phyloP scores from a whole-genome alignment of 2,113 vertebrate species.

The Hippocampus abdominalis region DNA sequence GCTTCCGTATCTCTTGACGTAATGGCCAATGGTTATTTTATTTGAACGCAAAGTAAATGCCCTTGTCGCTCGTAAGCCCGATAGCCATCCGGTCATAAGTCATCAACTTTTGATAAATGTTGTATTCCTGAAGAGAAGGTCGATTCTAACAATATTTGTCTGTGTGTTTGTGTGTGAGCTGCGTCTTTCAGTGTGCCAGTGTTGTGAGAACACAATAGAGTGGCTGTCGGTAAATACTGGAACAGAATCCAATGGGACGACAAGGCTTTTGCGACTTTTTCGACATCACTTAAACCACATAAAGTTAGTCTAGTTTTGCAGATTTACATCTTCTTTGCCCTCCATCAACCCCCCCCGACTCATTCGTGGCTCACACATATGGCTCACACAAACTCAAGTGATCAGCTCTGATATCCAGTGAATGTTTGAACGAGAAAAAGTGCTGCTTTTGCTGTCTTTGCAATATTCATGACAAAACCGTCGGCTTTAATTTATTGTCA shows the following conservation, averaged over 20 bases:
- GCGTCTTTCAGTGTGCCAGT: slow-evolving; percentile 29
- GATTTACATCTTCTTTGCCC: neutral
- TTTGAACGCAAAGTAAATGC: slow-evolving; percentile 9
- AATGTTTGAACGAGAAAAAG: slow-evolving; percentile 17
- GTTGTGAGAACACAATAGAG: slow-evolving; percentile 39
- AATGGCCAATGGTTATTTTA: neutral
- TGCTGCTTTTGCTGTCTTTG: slow-evolving; percentile 35
- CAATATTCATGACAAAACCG: slow-evolving; percentile 42
- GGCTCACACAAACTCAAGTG: neutral
- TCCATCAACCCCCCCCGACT: too few species aligned
- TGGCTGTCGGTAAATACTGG: slow-evolving; percentile 20
- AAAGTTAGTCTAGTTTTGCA: neutral
- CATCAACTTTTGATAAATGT: slow-evolving; percentile 5
- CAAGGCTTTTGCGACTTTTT: neutral
- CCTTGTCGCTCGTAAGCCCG: neutral
- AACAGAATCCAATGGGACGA: neutral
- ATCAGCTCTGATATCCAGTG: neutral
- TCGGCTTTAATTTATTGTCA: slow-evolving; percentile 64
- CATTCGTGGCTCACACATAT: neutral
- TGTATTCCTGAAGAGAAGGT: neutral
- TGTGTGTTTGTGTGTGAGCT: slow-evolving; percentile 25
- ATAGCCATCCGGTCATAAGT: slow-evolving; percentile 3
- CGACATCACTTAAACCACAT: neutral
- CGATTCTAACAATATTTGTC: slow-evolving; percentile 1
- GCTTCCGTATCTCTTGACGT: too few species aligned